Evolutionary conservation across 2,888 invertebrate genomes (phyloP), one percentile per base, ranked within the genome.

Genomic region (Dyspetes luteomarginatus): DNA sequence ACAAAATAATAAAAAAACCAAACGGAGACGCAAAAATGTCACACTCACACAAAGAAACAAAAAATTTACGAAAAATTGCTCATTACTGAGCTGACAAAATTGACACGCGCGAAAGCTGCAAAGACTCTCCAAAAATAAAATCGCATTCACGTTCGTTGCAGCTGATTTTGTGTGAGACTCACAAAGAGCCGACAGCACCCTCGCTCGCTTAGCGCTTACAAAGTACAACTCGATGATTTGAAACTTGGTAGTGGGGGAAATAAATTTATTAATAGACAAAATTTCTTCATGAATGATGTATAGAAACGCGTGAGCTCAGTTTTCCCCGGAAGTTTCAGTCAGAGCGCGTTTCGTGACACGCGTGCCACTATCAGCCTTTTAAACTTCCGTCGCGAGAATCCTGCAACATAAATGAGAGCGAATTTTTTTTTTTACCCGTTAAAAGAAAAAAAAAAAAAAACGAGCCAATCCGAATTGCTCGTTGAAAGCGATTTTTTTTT

Each of bases 201-300:
- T 43, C 43, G 36, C 64, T n/a, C n/a, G n/a, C n/a, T n/a, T n/a
- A n/a, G n/a, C n/a, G n/a, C n/a, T n/a, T n/a, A n/a, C n/a, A n/a
- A n/a, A n/a, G n/a, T n/a, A n/a, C n/a, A n/a, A n/a, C n/a, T n/a
- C n/a, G n/a, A n/a, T n/a, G n/a, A n/a, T n/a, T n/a, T n/a, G n/a
- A n/a, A n/a, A n/a, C n/a, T n/a, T 64, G 68, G 75, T 75, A 64
- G 55, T 36, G 50, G 72, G 75, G 41, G 62, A 30, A 52, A 50
- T 15, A n/a, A 69, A 65, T 50, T 78, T 83, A 83, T 83, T 81
- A 76, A 81, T 83, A 83, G 83, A 76, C 60, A 65, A 68, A 74
- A 36, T 76, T 72, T 45, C 71, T 78, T 68, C 69, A 74, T 81
- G 69, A 74, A 79, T 75, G 62, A 28, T 62, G 50, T 17, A 65